Evolutionary conservation across 1,140 invertebrate genomes (phyloP), one percentile per base, ranked within the genome.

Genomic region (Elymnias hypermnestra): DNA sequence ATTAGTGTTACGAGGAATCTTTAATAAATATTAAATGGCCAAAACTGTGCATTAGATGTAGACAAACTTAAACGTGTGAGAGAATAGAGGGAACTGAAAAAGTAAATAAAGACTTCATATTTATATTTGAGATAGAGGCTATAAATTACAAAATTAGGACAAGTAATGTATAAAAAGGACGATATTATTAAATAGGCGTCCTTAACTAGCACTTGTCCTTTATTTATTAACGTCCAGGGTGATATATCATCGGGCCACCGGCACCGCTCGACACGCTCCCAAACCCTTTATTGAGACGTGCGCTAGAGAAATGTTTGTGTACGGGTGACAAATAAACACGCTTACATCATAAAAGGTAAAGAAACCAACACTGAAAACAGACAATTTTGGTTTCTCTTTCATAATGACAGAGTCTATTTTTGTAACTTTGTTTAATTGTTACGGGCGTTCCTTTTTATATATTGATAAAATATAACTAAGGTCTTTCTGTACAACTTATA

Each of bases 241-340:
- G 63, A 76, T 79, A 69, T 71, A 75, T 69, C 61, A 69, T 54
- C 42, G 47, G 68, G 63, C 73, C 75, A 76, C 73, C 75, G 66
- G 63, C 43, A 50, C 58, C 56, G 63, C 57, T 54, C 53, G 42
- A 52, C 67, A 46, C 57, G 56, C 39, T 45, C 35, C 41, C 48
- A 23, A 31, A 38, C 46, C 63, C 63, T 71, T 64, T 77, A 77
- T 74, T 74, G 59, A 72, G 71, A 70, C 50, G 63, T 73, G 53
- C 39, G 53, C 38, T 56, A 57, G 55, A 56, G 57, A 40, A 47
- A 36, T 51, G 47, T 58, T 61, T 60, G 49, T 61, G 47, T 62
- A 62, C 46, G 59, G 52, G 48, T 66, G 63, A 66, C 63, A 69
- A 60, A 66, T 70, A 64, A 65, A 52, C 49, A 40, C 22, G 26